Conservation (phyloP, 2,797 vertebrate genomes). For the Thamnophis elegans region DNA sequence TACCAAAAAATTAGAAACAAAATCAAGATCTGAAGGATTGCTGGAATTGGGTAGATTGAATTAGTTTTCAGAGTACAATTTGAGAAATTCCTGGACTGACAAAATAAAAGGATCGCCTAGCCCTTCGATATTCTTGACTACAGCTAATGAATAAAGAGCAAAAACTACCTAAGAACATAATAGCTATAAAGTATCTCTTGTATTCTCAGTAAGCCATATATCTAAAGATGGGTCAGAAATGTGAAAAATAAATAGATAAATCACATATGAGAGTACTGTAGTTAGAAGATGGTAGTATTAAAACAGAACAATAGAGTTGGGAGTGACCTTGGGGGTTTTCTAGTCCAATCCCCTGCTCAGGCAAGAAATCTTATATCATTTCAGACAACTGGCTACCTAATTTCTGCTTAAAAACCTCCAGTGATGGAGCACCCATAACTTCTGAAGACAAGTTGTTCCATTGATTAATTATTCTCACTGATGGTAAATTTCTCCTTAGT, state of each 20-base stretch:
- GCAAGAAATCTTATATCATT: background rate
- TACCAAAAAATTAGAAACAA: background rate
- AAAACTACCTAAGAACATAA: background rate
- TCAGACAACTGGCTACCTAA: background rate
- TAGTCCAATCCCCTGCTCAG: too few species aligned
- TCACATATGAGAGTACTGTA: background rate
- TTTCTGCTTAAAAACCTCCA: background rate
- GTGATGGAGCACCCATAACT: background rate
- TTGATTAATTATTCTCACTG: background rate
- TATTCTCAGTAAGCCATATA: background rate
- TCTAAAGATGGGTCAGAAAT: too few species aligned
- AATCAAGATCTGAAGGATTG: background rate
- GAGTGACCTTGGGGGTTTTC: too few species aligned
- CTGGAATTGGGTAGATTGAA: background rate
- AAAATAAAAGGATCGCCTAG: background rate
- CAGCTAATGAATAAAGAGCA: background rate
- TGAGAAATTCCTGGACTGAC: background rate
- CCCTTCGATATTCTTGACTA: background rate
- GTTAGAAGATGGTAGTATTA: background rate
- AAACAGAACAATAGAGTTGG: too few species aligned
- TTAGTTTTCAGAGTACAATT: background rate
- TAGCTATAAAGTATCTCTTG: background rate
- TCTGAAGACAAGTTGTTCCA: background rate
- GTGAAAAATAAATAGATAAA: background rate
- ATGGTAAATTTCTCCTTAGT: background rate